Percentiles rank a stretch among this genome's conserved stretches.
These are phyloP conservation scores for Oncorhynchus keta DNA, from an alignment of 2,113 vertebrate genomes.

Conservation along the genomic window DNA sequence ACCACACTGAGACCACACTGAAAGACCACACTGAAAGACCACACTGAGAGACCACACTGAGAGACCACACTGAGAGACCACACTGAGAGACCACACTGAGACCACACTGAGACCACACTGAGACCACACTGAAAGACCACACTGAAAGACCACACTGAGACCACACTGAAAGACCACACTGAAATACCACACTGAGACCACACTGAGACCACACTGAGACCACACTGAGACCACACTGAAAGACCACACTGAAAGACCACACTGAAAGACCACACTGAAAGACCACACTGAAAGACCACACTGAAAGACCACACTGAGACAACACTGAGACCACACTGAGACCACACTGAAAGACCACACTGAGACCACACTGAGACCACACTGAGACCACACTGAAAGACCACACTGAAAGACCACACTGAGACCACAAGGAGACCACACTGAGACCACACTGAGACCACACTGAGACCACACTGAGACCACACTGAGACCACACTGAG, in stretches of 20 bases:
- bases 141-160: not conserved
- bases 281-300: not conserved
- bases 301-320: not conserved
- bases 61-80: not conserved
- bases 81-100: not conserved
- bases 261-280: not conserved
- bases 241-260: not conserved
- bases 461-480: not conserved
- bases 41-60: not conserved
- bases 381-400: not conserved
- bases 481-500: not conserved
- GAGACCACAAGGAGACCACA: too few relatives aligned
- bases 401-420: not conserved
- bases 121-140: not conserved
- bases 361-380: not conserved
- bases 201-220: too few relatives aligned
- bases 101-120: too few relatives aligned
- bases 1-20: too few relatives aligned
- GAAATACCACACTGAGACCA: too few relatives aligned
- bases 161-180: not conserved
- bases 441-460: not conserved
- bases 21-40: not conserved
- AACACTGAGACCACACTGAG: too few relatives aligned
- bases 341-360: not conserved
- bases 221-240: not conserved